These are phyloP conservation scores for Karalla daura DNA, from an alignment of 2,797 vertebrate species.

Conservation along the genomic window DNA sequence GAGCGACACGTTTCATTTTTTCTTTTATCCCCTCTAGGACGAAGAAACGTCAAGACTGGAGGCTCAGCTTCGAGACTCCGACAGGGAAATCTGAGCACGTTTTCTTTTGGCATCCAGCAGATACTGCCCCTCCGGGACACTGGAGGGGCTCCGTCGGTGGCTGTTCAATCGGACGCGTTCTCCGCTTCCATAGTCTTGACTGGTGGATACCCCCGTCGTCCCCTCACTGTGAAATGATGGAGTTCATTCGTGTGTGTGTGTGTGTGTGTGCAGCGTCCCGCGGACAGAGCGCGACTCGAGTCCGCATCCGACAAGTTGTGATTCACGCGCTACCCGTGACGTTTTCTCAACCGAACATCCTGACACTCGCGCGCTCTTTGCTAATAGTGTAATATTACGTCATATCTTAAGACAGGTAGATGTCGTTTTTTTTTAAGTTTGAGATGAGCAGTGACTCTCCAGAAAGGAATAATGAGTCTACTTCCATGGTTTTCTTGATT, in stretches of 20 bases:
- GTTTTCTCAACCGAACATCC: not conserved
- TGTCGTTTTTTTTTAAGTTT: too few relatives aligned
- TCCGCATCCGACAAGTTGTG: not conserved
- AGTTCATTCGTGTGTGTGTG: constrained; percentile 34
- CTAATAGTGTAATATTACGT: too few relatives aligned
- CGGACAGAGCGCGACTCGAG: not conserved
- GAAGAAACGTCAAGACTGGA: constrained; percentile 60
- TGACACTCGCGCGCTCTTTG: too few relatives aligned
- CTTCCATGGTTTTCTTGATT: too few relatives aligned
- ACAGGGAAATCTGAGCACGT: constrained; percentile 17
- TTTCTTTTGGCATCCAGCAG: not conserved
- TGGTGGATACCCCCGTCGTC: constrained; percentile 10
- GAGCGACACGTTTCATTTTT: too few relatives aligned
- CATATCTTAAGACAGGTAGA: too few relatives aligned
- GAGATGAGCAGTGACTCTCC: too few relatives aligned
- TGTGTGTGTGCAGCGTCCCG: too few relatives aligned
- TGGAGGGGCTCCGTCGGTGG: too few relatives aligned
- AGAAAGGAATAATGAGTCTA: too few relatives aligned
- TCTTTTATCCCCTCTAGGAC: constrained; percentile 48
- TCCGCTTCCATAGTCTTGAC: not conserved
- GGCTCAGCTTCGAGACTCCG: constrained; percentile 59
- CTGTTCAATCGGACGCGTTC: constrained; percentile 10
- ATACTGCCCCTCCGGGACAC: not conserved
- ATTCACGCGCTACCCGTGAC: not conserved
- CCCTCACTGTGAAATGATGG: constrained; percentile 49